These are phyloP conservation scores for Cheilosia variabilis DNA, from an alignment of 2,888 invertebrate species.

Conservation along the genomic window DNA sequence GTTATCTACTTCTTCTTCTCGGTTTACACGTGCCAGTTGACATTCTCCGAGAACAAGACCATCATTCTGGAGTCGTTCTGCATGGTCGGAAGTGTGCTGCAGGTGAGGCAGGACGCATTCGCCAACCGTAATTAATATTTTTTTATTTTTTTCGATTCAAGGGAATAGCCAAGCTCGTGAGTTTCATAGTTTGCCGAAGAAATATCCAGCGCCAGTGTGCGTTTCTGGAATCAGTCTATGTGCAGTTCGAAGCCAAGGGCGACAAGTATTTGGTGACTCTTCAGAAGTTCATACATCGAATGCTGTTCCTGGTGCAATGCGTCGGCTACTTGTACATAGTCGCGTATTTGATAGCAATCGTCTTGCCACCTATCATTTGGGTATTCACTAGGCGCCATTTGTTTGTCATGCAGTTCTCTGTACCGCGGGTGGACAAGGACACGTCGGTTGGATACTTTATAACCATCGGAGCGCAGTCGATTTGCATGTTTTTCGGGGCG, in stretches of 20 bases:
- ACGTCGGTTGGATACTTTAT: constrained; percentile 61
- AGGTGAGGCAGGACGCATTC: constrained; percentile 25
- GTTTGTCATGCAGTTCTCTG: constrained; percentile 64
- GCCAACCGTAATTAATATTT: neutral
- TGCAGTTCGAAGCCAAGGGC: constrained; percentile 50
- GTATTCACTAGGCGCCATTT: constrained; percentile 36
- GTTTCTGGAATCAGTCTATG: constrained; percentile 39
- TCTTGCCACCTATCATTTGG: constrained; percentile 47
- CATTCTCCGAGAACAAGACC: constrained; percentile 49
- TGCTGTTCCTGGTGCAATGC: constrained; percentile 38
- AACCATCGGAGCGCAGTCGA: constrained; percentile 61
- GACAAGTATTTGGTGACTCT: constrained; percentile 43
- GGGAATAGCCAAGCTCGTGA: constrained; percentile 66
- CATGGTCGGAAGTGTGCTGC: constrained; percentile 61
- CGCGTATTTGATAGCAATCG: neutral
- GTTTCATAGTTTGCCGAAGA: constrained; percentile 12
- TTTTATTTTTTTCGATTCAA: neutral
- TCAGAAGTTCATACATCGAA: constrained; percentile 33
- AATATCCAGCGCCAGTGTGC: neutral
- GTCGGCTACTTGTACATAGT: constrained; percentile 40
- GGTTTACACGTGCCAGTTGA: constrained; percentile 39
- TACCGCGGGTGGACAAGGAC: constrained; percentile 68
- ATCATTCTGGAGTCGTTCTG: constrained; percentile 58
- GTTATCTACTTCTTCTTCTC: constrained; percentile 55
- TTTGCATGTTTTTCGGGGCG: constrained; percentile 59